A percentile compares a stretch with the other conserved stretches of the same genome.
phyloP scores from a whole-genome alignment of 2,888 invertebrate genomes.

The Drosophila paramelanica region DNA sequence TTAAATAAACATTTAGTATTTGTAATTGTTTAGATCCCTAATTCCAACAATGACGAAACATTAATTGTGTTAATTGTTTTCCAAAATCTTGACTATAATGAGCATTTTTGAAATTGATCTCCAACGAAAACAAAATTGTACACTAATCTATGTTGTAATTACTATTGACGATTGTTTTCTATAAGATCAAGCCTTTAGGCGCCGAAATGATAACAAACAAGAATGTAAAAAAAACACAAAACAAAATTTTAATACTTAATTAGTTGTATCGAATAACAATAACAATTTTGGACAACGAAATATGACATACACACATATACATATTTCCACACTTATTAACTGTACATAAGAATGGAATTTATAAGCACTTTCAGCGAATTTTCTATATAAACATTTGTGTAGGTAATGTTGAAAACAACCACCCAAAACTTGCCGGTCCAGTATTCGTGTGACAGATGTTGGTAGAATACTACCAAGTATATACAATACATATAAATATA shows the following conservation, averaged over 20 bases:
- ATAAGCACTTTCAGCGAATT: constrained; percentile 46
- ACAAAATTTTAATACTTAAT: constrained; percentile 10
- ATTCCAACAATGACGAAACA: constrained; percentile 34
- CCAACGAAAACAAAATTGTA: constrained; percentile 27
- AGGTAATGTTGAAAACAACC: constrained; percentile 49
- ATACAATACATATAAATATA: constrained; percentile 7
- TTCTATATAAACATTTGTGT: constrained; percentile 26
- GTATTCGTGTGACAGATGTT: constrained; percentile 69
- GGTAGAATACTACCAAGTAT: constrained; percentile 28
- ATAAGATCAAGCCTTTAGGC: constrained; percentile 20
- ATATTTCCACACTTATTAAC: constrained; percentile 53
- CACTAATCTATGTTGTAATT: constrained; percentile 39
- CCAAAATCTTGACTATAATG: constrained; percentile 39
- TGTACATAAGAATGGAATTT: constrained; percentile 45
- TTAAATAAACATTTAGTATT: constrained; percentile 8
- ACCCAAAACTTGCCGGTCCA: constrained; percentile 80
- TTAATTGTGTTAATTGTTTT: constrained; percentile 32
- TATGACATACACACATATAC: constrained; percentile 26
- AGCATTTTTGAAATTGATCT: constrained; percentile 38
- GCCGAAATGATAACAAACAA: neutral
- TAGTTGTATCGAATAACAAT: neutral
- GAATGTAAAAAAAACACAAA: neutral
- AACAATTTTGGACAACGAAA: constrained; percentile 58
- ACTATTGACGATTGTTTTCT: constrained; percentile 38
- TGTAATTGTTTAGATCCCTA: constrained; percentile 19